Base-by-base conservation (phyloP, 2,797 vertebrate genomes). In the Pagetopsis macropterus region DNA sequence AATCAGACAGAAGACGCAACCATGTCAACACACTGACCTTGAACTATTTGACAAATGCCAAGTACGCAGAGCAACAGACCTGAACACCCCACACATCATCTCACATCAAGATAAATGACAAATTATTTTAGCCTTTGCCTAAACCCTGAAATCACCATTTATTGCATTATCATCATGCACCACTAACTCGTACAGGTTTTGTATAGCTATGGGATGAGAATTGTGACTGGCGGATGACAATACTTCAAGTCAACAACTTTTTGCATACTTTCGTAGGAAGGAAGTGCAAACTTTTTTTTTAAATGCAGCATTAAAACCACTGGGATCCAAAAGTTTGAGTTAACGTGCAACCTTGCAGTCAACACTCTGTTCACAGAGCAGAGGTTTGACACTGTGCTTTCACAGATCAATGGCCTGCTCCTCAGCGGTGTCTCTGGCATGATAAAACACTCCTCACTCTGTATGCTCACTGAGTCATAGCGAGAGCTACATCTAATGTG, bases 341-440 rank as follows among this genome's bases (percentile, higher is more conserved):
- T 73, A 68, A 23, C 48, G 21, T 61, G 50, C 69, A 70, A 41
- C 59, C 23, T 66, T 56, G 68, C 57, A 64, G 75, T 75, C 56
- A 59, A 70, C 71, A 66, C 64, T 51, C 13, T 54, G 71, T 73
- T 82, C 75, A 58, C 62, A 59, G 74, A 78, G 70, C 68, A 48
- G 76, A 70, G 65, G 69, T 86, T 62, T 72, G 74, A 81, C 83
- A 75, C 70, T 37, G 72, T 81, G 84, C 71, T 87, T 86, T 87
- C 78, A 87, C 82, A 85, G 84, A 90, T 90, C 87, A 89, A 78
- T 84, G 69, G 76, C 70, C 65, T 72, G 27, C 79, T 83, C 66
- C 84, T 75, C 72, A 65, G 84, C 62, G 73, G 51, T 15, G 67
- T 87, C 85, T 84, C 75, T 51, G 63, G 72, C 76, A 87, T 88